Conservation (phyloP, 2,113 vertebrate genomes). For the Colinus virginianus region DNA sequence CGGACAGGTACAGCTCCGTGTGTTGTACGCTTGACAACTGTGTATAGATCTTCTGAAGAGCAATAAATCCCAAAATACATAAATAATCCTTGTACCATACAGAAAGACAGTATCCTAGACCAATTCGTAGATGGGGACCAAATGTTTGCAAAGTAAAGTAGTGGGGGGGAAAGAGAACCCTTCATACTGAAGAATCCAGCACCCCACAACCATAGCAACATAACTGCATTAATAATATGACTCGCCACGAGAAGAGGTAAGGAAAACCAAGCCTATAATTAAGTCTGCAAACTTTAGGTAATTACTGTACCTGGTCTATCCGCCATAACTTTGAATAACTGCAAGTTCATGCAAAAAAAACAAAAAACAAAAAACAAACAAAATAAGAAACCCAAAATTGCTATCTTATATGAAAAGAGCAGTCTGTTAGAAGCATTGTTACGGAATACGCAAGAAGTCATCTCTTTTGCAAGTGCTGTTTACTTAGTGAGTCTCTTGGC, state of each 20-base stretch:
- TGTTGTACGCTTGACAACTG: neutral
- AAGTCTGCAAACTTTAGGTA: slow-evolving; percentile 64
- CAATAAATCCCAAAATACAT: slow-evolving; percentile 63
- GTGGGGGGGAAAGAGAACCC: neutral
- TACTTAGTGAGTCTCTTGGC: slow-evolving; percentile 98
- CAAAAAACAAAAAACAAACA: no score
- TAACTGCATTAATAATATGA: neutral
- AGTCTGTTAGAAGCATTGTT: slow-evolving; percentile 82
- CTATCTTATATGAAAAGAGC: slow-evolving; percentile 74
- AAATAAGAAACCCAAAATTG: neutral
- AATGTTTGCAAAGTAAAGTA: slow-evolving; percentile 10
- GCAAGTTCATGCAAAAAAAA: slow-evolving; percentile 75
- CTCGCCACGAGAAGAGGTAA: slow-evolving; percentile 4
- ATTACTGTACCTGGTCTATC: slow-evolving; percentile 77
- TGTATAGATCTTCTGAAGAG: slow-evolving; percentile 45
- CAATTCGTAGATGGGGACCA: slow-evolving; percentile 20
- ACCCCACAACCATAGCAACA: slow-evolving; percentile 3
- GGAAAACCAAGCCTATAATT: slow-evolving; percentile 30
- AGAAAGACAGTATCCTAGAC: slow-evolving; percentile 41
- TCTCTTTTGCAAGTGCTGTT: slow-evolving; percentile 46
- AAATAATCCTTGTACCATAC: slow-evolving; percentile 71
- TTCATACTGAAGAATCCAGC: neutral
- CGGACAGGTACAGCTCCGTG: neutral
- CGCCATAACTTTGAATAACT: slow-evolving; percentile 74
- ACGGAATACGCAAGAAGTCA: slow-evolving; percentile 45